Evolutionary conservation across 1,140 invertebrate genomes (phyloP).

Genomic region (Drosophila subobscura): DNA sequence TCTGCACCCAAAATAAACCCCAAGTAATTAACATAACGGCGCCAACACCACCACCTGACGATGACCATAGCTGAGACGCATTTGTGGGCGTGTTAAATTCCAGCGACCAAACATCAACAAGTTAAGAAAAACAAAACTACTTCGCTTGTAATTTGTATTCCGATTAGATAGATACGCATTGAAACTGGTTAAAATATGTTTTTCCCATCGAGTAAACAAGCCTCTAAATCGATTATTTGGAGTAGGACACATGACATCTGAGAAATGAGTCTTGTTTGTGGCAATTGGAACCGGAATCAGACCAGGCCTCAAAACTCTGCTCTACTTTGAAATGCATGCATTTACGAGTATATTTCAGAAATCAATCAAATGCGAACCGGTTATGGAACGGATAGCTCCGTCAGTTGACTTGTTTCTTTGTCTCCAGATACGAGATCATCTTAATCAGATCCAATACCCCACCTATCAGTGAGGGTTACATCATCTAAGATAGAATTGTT

Average conservation of each 20-base stretch:
- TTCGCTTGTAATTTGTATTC: slow-evolving; percentile 26
- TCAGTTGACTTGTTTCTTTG: slow-evolving; percentile 14
- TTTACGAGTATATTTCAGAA: slow-evolving; percentile 1
- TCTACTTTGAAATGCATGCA: slow-evolving; percentile 29
- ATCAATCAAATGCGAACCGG: slow-evolving; percentile 17
- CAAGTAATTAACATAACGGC: no score
- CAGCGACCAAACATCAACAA: slow-evolving; percentile 12
- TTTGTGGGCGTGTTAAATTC: slow-evolving; percentile 42
- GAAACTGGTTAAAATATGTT: slow-evolving; percentile 41
- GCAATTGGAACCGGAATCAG: slow-evolving; percentile 33
- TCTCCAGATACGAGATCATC: slow-evolving; percentile 3
- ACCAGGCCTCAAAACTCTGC: slow-evolving; percentile 8
- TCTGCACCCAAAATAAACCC: no score
- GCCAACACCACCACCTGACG: slow-evolving; percentile 4
- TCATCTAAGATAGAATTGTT: slow-evolving; percentile 15
- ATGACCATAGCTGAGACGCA: slow-evolving; percentile 38
- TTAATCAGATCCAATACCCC: slow-evolving; percentile 13
- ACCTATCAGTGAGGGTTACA: slow-evolving; percentile 14
- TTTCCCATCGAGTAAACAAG: slow-evolving; percentile 29
- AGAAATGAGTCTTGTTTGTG: background rate
- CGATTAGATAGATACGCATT: slow-evolving; percentile 42
- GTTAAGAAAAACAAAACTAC: background rate
- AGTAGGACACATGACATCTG: slow-evolving; percentile 1
- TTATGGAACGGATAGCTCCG: slow-evolving; percentile 25
- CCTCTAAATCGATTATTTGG: slow-evolving; percentile 7